Base-by-base conservation (phyloP, 2,113 vertebrate species). In the Xiphias gladius region DNA sequence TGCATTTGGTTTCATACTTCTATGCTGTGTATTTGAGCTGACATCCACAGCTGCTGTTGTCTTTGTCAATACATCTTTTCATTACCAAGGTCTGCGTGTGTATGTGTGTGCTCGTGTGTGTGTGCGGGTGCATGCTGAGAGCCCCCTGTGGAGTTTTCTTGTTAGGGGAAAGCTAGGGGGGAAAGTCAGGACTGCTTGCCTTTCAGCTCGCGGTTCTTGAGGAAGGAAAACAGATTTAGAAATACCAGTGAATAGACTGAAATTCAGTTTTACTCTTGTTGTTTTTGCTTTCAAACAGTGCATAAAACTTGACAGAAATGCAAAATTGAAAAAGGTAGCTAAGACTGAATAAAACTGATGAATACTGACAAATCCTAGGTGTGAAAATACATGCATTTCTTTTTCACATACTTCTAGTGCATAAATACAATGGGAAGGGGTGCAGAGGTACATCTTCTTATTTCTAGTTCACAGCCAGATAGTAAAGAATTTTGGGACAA, bases 401-500 rank as follows among this genome's bases (percentile, higher is more conserved):
- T 48, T n/a, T 30, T 41, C 19, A 32, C 9, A 4, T 46, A 32
- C 17, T 26, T 61, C 24, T 3, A 35, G n/a, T 43, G 73, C 30
- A 43, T 55, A 8, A 73, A 72, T 48, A 28, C 17, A 14, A 24
- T 35, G 48, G 13, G 9, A 26, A 22, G 26, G 17, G 35, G 52
- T 0, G 37, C 68, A 41, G 19, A 39, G 67, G 16, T 16, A 24
- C n/a, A 12, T 48, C 16, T 4, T 10, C 12, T 70, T 63, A 76
- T 76, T 87, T 89, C 81, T 81, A 64, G 78, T 83, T 80, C 62
- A 63, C n/a, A 80, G n/a, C 16, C 63, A 35, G 26, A 52, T 68
- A 16, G 22, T 41, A 52, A 69, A 63, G 72, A 52, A 75, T 66
- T 86, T 91, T 76, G 39, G 72, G 88, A 50, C 64, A 24, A 11